phyloP scores from a whole-genome alignment of 2,797 vertebrate genomes.

The Acrossocheilus fasciatus region DNA sequence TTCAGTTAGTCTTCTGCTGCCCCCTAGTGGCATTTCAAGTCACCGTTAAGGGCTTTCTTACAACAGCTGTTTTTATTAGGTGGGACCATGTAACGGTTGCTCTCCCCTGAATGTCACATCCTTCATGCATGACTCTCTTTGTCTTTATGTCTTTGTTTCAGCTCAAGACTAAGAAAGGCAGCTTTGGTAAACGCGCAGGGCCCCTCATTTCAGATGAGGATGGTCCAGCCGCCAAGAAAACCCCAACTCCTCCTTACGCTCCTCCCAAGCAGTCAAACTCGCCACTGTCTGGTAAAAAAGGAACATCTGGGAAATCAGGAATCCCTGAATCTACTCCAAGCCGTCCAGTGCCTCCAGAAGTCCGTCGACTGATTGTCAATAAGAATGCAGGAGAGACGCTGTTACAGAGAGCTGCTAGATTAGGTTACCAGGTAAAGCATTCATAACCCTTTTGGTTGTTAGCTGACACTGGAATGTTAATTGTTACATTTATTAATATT shows the following conservation, averaged over 20 bases:
- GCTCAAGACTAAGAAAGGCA: constrained; percentile 82
- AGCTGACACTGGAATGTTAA: neutral
- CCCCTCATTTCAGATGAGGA: constrained; percentile 70
- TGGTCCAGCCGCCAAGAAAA: constrained; percentile 73
- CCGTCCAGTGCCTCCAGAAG: constrained; percentile 88
- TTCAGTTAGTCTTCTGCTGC: constrained; percentile 68
- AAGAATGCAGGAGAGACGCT: constrained; percentile 97
- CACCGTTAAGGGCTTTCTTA: constrained; percentile 44
- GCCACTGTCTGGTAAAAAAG: constrained; percentile 75
- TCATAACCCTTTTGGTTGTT: neutral
- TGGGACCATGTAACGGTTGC: constrained; percentile 30
- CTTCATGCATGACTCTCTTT: constrained; percentile 42
- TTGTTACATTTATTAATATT: neutral
- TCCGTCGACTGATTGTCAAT: constrained; percentile 95
- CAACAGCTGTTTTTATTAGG: constrained; percentile 53
- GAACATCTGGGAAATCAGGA: constrained; percentile 72
- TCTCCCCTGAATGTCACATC: constrained; percentile 53
- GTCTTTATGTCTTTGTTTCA: constrained; percentile 62
- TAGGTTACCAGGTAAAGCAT: constrained; percentile 91
- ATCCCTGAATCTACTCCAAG: constrained; percentile 75
- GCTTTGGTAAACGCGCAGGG: constrained; percentile 77
- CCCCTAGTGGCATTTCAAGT: constrained; percentile 74
- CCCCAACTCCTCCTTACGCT: constrained; percentile 71
- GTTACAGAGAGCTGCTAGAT: constrained; percentile 91
- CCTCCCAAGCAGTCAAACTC: constrained; percentile 72